These are phyloP conservation scores for Lasioglossum pauxillum DNA, from an alignment of 2,888 invertebrate species.

Conservation along the genomic window DNA sequence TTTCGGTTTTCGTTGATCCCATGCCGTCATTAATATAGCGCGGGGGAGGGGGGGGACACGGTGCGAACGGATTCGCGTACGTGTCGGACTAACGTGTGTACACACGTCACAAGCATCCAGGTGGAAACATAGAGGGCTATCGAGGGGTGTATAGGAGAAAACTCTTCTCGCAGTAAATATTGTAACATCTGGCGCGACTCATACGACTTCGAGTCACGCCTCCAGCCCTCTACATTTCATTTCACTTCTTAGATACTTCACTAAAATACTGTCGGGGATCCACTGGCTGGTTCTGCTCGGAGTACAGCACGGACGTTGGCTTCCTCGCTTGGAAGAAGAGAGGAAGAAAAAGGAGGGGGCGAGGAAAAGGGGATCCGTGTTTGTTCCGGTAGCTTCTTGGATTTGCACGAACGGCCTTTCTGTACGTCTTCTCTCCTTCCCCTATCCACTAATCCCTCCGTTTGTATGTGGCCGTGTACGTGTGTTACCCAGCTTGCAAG, in stretches of 20 bases:
- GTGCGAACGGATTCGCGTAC: conserved; percentile 12
- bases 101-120: conserved; percentile 57
- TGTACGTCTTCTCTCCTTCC: neutral
- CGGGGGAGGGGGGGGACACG: neutral
- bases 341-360: conserved; percentile 12
- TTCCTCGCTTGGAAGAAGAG: conserved; percentile 18
- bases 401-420: conserved; percentile 63
- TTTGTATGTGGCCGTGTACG: neutral
- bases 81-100: conserved; percentile 27
- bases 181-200: conserved; percentile 82
- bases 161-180: conserved; percentile 79
- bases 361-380: conserved; percentile 33
- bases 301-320: conserved; percentile 45
- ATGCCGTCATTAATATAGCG: conserved; percentile 66
- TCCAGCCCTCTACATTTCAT: conserved; percentile 80
- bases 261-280: conserved; percentile 77
- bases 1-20: neutral
- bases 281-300: conserved; percentile 61
- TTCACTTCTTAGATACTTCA: conserved; percentile 79
- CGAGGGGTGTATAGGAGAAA: conserved; percentile 47
- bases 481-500: conserved; percentile 31
- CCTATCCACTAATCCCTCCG: conserved; percentile 13
- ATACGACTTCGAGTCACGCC: conserved; percentile 81
- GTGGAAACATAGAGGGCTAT: conserved; percentile 48
- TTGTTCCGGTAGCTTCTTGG: conserved; percentile 65